Conservation (phyloP, 1,140 invertebrate genomes). For the Notospermus geniculatus region DNA sequence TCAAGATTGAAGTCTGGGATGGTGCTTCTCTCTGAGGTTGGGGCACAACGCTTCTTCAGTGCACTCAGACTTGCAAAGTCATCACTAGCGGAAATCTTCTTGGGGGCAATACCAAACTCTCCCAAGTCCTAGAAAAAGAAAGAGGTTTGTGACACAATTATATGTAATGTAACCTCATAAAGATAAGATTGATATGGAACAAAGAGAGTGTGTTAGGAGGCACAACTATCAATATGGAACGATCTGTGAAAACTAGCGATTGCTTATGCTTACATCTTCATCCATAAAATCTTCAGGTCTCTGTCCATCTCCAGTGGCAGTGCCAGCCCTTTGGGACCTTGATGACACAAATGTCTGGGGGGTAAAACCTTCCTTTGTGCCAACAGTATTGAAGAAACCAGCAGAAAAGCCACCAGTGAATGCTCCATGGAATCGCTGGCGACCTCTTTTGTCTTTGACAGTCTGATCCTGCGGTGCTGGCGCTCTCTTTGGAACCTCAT, state of each 20-base stretch:
- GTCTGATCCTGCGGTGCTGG: slow-evolving; percentile 82
- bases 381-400: slow-evolving; percentile 96
- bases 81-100: slow-evolving; percentile 72
- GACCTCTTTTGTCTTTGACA: slow-evolving; percentile 84
- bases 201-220: no score
- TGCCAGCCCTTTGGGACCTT: slow-evolving; percentile 63
- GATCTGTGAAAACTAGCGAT: no score
- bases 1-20: not conserved
- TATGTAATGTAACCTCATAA: not conserved
- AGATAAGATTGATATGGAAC: no score
- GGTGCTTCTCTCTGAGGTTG: not conserved
- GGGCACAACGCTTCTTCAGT: not conserved
- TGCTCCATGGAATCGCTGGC: slow-evolving; percentile 94
- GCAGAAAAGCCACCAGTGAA: slow-evolving; percentile 99
- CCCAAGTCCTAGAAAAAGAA: slow-evolving; percentile 69
- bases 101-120: slow-evolving; percentile 93
- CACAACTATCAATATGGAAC: no score
- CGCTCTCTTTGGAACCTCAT: not conserved
- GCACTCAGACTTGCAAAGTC: slow-evolving; percentile 60
- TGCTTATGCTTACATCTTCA: slow-evolving; percentile 78
- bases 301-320: slow-evolving; percentile 29
- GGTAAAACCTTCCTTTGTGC: slow-evolving; percentile 87
- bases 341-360: slow-evolving; percentile 92
- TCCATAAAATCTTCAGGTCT: slow-evolving; percentile 94
- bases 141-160: slow-evolving; percentile 11